These are phyloP conservation scores for Pentalonia nigronervosa DNA, from an alignment of 1,140 invertebrate species.

Conservation along the genomic window DNA sequence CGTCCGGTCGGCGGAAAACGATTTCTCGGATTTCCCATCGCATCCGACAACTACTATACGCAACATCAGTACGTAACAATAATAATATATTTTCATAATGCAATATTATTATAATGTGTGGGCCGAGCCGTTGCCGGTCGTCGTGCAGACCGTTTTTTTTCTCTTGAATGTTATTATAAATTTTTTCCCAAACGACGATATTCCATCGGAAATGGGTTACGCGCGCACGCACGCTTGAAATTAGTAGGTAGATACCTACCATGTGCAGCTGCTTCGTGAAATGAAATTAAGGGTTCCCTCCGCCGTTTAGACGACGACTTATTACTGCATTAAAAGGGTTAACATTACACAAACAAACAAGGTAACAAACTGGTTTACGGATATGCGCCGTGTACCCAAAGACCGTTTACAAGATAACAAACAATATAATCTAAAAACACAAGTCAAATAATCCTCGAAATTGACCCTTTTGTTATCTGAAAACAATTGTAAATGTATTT, in stretches of 20 bases:
- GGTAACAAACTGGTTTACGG: conserved; percentile 21
- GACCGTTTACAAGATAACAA: conserved; percentile 39
- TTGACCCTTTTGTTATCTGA: conserved; percentile 23
- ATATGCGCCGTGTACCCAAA: neutral
- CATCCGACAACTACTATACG: neutral
- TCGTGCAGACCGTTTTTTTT: neutral
- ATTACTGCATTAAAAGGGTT: neutral
- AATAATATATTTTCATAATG: neutral
- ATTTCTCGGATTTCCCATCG: conserved; percentile 18
- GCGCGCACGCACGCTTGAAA: neutral
- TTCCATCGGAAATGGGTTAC: neutral
- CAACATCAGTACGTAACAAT: neutral
- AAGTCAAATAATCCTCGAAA: conserved; percentile 27
- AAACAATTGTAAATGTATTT: conserved; percentile 27
- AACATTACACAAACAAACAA: conserved; percentile 1
- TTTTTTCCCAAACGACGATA: no score
- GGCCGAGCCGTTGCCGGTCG: neutral
- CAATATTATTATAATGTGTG: neutral
- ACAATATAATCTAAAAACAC: conserved; percentile 9
- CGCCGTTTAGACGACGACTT: neutral
- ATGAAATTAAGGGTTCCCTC: neutral
- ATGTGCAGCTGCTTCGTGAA: neutral
- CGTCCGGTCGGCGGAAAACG: neutral
- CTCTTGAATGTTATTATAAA: neutral
- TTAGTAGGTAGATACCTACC: neutral